phyloP scores from a whole-genome alignment of 1,140 invertebrate species.

The Sarcophaga peregrina region DNA sequence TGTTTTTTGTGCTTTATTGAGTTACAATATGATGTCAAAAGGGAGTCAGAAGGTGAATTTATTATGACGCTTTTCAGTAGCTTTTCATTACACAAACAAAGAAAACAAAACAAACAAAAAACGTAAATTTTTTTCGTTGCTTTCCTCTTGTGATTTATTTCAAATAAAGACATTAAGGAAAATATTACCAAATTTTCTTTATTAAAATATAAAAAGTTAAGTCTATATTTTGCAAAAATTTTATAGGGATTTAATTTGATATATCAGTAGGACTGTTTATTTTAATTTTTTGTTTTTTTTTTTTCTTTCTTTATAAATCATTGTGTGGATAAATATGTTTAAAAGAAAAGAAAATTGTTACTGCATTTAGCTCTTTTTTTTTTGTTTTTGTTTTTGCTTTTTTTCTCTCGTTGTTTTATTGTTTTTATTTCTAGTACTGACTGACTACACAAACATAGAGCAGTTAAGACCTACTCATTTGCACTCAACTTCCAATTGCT shows the following conservation, averaged over 20 bases:
- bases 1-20: neutral
- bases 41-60: slow-evolving; percentile 9
- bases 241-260: slow-evolving; percentile 25
- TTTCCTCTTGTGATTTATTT: neutral
- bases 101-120: too few relatives aligned
- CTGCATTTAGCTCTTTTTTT: neutral
- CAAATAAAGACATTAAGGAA: neutral
- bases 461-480: neutral
- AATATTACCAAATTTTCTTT: neutral
- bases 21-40: slow-evolving; percentile 4
- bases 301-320: slow-evolving; percentile 2
- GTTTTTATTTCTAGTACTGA: neutral
- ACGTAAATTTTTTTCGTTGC: neutral
- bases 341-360: neutral
- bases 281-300: too few relatives aligned
- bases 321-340: neutral
- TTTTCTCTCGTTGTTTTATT: neutral
- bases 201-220: neutral
- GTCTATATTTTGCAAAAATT: neutral
- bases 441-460: neutral
- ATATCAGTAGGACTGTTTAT: neutral
- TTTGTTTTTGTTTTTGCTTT: neutral
- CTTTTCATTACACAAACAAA: neutral
- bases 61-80: slow-evolving; percentile 9
- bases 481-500: slow-evolving; percentile 17